Base-by-base conservation (phyloP, 2,113 vertebrate species). In the Dicerorhinus sumatrensis region DNA sequence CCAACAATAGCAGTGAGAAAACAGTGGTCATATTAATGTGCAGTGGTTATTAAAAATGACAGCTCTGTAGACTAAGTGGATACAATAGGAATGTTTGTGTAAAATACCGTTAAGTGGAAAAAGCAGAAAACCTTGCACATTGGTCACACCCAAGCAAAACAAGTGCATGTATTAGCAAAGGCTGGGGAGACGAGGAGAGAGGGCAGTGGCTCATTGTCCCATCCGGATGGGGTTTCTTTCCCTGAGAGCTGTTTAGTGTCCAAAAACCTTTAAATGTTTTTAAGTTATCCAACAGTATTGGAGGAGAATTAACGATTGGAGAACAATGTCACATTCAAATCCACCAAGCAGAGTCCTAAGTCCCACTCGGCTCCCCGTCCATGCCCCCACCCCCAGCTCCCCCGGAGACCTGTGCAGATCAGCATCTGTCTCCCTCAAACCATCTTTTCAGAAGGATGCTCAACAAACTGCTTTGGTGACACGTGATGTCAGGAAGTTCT, bases 31-130 rank as follows among this genome's bases (percentile, higher is more conserved):
- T 84, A 87, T 92, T 95, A 93, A 96, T 94, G 54, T 84, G 87
- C 80, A 29, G 5, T 48, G 25, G 90, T 80, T 96, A 94, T 96
- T 96, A 95, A 98, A 97, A 95, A 86, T 87, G 97, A 96, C 83
- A 86, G 94, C 54, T 87, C 92, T 75, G 75, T 14, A 92, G 69
- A 79, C 94, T 82, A 93, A 75, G 65, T 65, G 67, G 63, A 67
- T 60, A 92, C 89, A 88, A 67, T 80, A 90, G 83, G 79, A 95
- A 88, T 21, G 3, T n/a, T 79, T 33, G 11, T 18, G 46, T 93
- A 79, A 91, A 89, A 89, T 67, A 31, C 56, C 8, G 17, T 67
- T 93, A 87, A 89, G 75, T 83, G 36, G 67, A 23, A 54, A 95
- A 94, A 58, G 90, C 88, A 65, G 95, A 75, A 72, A 94, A 39